Evolutionary conservation across 2,797 vertebrate species (phyloP), one percentile per base, ranked within the genome.

Genomic region (Pogoniulus pusillus): DNA sequence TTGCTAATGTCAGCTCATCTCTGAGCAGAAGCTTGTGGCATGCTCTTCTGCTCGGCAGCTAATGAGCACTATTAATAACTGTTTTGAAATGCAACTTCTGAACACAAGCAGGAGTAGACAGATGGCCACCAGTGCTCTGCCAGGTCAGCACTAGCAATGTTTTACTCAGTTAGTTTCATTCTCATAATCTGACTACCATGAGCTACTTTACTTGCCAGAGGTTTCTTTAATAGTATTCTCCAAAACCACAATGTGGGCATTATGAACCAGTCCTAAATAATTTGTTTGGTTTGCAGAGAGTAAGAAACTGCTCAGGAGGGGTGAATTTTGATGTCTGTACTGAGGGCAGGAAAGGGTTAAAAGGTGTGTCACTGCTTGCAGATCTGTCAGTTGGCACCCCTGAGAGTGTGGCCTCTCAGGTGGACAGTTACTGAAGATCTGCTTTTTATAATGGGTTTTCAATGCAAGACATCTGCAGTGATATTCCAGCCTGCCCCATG

Each of bases 101-200:
- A 95, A 91, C 60, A 92, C 49, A 94, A 85, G 90, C 93, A 91
- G 73, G 80, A 94, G 96, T 93, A 94, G 91, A 81, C 88, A 97
- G 95, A 97, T 96, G 95, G 93, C 82, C 91, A 95, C 78, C 87
- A 92, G 80, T 72, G 75, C 87, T 93, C 94, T 96, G 82, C 78
- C 88, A 95, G 84, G 95, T 76, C 91, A 94, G 76, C 3, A 2
- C 86, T 94, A 94, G 86, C 75, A 90, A 51, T 78, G 65, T 94
- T 95, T 93, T 95, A 94, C 78, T 82, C 84, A 96, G 85, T 94
- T 82, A 78, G 54, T 83, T 94, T 96, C 45, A 83, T 94, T 94
- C 45, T 94, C 53, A 64, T 89, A 94, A 85, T 95, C 81, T 96
- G 54, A 96, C 96, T 94, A 77, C 63, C 3, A 8, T 86, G 95